phyloP scores from a whole-genome alignment of 2,797 vertebrate species.

The Scomberomorus guttatus region DNA sequence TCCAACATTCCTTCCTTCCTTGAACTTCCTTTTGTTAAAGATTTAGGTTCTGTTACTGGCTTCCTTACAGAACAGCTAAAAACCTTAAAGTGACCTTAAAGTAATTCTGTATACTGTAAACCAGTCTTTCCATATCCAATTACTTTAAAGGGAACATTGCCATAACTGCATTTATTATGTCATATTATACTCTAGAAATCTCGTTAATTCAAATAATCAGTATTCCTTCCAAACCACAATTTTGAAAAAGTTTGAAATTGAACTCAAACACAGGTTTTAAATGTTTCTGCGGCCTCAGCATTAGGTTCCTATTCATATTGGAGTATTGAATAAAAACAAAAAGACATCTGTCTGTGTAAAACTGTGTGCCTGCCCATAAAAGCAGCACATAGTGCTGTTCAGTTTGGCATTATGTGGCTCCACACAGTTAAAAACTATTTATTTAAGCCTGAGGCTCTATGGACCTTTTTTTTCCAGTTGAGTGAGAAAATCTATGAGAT shows the following conservation, averaged over 20 bases:
- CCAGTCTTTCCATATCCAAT: constrained; percentile 15
- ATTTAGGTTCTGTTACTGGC: background rate
- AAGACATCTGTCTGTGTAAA: background rate
- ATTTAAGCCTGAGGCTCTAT: constrained; percentile 45
- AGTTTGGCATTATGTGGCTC: constrained; percentile 2
- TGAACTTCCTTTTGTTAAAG: background rate
- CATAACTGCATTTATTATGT: background rate
- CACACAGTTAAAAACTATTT: constrained; percentile 39
- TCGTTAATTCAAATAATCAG: background rate
- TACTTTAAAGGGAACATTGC: background rate
- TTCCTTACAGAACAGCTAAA: background rate
- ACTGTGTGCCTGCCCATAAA: background rate
- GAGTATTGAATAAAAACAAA: background rate
- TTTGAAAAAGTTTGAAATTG: background rate
- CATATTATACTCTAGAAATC: constrained; percentile 1
- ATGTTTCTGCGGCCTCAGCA: background rate
- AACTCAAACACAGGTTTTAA: constrained; percentile 5
- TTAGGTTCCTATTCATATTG: background rate
- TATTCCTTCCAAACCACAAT: background rate
- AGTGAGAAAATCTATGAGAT: constrained; percentile 15
- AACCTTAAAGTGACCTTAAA: too few species aligned
- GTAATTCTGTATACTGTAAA: background rate
- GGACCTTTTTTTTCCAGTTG: constrained; percentile 22
- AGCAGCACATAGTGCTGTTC: background rate
- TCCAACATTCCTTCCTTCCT: background rate